A percentile compares a stretch with the other conserved stretches of the same genome.
These are phyloP conservation scores for Eretmocerus hayati DNA, from an alignment of 2,888 invertebrate species.

Conservation along the genomic window DNA sequence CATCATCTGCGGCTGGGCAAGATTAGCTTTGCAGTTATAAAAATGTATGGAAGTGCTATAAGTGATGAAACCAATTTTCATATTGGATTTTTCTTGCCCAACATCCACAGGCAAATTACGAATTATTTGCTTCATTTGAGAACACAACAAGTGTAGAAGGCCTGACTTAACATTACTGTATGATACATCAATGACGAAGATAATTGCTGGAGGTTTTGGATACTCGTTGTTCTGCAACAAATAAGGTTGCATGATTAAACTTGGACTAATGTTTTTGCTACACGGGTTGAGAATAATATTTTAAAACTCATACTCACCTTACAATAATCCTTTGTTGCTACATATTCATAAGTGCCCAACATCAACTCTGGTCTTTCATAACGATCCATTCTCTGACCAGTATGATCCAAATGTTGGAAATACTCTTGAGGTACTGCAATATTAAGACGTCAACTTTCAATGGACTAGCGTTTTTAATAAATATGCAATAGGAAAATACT, in stretches of 20 bases:
- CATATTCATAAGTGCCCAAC: conserved; percentile 91
- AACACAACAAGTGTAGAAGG: conserved; percentile 79
- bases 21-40: conserved; percentile 79
- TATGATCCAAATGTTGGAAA: conserved; percentile 90
- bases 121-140: conserved; percentile 75
- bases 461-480: conserved; percentile 7
- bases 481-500: not conserved
- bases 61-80: conserved; percentile 93
- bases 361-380: conserved; percentile 87
- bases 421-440: conserved; percentile 78
- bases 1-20: conserved; percentile 93
- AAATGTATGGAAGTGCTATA: conserved; percentile 92
- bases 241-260: no score
- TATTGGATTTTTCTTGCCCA: conserved; percentile 62
- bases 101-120: conserved; percentile 75
- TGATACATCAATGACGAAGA: conserved; percentile 96
- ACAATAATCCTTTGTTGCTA: conserved; percentile 97
- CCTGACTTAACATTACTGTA: conserved; percentile 94
- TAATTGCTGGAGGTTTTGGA: conserved; percentile 89
- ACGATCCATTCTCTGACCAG: conserved; percentile 78
- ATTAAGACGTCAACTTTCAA: not conserved
- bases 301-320: conserved; percentile 53
- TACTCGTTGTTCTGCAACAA: conserved; percentile 67
- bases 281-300: not conserved
- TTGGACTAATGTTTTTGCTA: no score